phyloP scores from a whole-genome alignment of 2,888 invertebrate species.

The Maniola hyperantus region DNA sequence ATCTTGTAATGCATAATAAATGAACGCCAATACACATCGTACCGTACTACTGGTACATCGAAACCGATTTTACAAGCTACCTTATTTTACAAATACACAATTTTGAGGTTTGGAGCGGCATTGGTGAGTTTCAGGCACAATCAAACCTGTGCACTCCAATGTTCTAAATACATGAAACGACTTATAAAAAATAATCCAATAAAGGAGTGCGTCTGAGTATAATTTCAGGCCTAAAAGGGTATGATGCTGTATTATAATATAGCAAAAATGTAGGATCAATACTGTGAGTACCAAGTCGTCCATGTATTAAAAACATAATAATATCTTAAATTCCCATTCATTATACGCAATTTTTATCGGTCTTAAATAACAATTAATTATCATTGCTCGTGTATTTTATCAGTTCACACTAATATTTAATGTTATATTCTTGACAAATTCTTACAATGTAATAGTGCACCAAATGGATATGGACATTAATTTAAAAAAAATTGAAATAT shows the following conservation, averaged over 20 bases:
- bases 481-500: conserved; percentile 30
- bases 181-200: conserved; percentile 24
- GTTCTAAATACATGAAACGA: conserved; percentile 69
- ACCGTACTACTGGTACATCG: conserved; percentile 66
- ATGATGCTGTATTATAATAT: conserved; percentile 15
- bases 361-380: conserved; percentile 55
- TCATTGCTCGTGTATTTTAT: conserved; percentile 52
- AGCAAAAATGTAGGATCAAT: conserved; percentile 11
- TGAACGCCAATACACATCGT: conserved; percentile 60
- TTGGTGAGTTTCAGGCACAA: conserved; percentile 80
- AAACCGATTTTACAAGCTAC: conserved; percentile 69
- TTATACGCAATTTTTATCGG: conserved; percentile 59
- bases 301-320: conserved; percentile 73
- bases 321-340: conserved; percentile 60
- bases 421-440: conserved; percentile 39
- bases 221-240: conserved; percentile 31
- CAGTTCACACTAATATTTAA: conserved; percentile 43
- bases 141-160: conserved; percentile 79
- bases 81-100: conserved; percentile 67
- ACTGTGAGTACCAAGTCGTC: conserved; percentile 42
- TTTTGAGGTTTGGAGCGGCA: conserved; percentile 82
- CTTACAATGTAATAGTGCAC: conserved; percentile 44
- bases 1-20: conserved; percentile 61
- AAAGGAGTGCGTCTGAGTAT: conserved; percentile 15
- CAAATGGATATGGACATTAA: conserved; percentile 47